phyloP scores from a whole-genome alignment of 2,797 vertebrate species.

The Lateolabrax maculatus region DNA sequence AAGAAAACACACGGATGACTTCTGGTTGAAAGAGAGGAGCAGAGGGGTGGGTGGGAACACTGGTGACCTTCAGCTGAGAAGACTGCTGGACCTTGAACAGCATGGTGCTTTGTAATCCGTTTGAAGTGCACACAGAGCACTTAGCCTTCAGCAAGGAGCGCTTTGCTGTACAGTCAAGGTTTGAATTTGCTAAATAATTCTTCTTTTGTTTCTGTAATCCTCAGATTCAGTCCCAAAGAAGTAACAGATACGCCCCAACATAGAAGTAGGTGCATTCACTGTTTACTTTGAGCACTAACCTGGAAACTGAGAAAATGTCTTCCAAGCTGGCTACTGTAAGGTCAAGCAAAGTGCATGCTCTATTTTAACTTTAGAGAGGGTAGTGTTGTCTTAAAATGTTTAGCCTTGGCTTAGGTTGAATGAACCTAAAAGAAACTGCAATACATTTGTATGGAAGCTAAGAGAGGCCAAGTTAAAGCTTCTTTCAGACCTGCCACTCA shows the following conservation, averaged over 20 bases:
- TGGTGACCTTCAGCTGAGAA: conserved; percentile 51
- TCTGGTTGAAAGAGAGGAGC: conserved; percentile 30
- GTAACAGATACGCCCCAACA: background rate
- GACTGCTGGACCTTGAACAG: conserved; percentile 51
- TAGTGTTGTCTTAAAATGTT: background rate
- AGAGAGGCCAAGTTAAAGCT: background rate
- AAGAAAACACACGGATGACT: conserved; percentile 57
- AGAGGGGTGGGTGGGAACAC: conserved; percentile 19
- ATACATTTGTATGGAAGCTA: background rate
- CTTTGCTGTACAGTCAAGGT: conserved; percentile 10
- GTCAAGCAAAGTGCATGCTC: background rate
- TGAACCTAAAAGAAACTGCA: background rate
- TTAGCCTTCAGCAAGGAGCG: conserved; percentile 34
- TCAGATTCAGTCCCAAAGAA: background rate
- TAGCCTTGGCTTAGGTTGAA: background rate
- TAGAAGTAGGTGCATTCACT: background rate
- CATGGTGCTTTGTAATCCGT: conserved; percentile 51
- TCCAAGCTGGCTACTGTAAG: background rate
- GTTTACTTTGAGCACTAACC: conserved; percentile 13
- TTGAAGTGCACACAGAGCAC: conserved; percentile 50
- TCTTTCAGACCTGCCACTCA: no score
- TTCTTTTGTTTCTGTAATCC: conserved; percentile 7
- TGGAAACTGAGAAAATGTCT: background rate
- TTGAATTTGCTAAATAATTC: conserved; percentile 7
- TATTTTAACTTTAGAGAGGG: background rate